Percentiles rank a stretch among this genome's conserved stretches.
Conservation (phyloP, 2,888 invertebrate genomes). For the Himalopsyche japonica region DNA sequence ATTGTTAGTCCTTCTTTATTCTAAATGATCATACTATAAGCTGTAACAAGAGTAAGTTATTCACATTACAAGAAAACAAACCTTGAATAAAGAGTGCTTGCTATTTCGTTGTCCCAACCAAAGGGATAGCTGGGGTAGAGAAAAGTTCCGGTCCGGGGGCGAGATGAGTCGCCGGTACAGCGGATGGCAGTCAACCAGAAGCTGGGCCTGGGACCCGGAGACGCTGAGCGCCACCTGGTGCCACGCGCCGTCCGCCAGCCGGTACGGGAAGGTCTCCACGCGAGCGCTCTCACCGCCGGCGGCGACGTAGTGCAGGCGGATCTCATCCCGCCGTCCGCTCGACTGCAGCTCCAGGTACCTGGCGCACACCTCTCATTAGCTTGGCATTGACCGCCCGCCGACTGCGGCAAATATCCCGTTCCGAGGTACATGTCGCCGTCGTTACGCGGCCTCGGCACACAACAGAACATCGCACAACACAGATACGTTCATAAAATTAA, state of each 20-base stretch:
- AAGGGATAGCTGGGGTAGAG: slow-evolving; percentile 72
- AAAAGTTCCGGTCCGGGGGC: slow-evolving; percentile 77
- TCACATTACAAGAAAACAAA: slow-evolving; percentile 49
- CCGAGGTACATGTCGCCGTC: slow-evolving; percentile 55
- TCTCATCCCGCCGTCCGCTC: slow-evolving; percentile 84
- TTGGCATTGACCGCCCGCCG: slow-evolving; percentile 11
- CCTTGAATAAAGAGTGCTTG: slow-evolving; percentile 87
- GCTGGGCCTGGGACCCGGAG: slow-evolving; percentile 80
- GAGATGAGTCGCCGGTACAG: slow-evolving; percentile 80
- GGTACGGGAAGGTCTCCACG: slow-evolving; percentile 86
- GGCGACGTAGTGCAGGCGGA: slow-evolving; percentile 80
- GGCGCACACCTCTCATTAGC: slow-evolving; percentile 46
- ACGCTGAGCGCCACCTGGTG: slow-evolving; percentile 84
- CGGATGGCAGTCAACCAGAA: slow-evolving; percentile 85
- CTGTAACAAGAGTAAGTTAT: too few species aligned
- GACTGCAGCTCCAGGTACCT: slow-evolving; percentile 92
- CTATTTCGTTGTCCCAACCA: slow-evolving; percentile 88
- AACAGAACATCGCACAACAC: slow-evolving; percentile 43
- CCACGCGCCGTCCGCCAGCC: slow-evolving; percentile 86
- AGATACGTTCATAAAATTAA: slow-evolving; percentile 51
- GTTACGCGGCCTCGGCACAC: slow-evolving; percentile 50
- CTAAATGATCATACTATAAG: too few species aligned
- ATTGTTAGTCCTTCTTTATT: too few species aligned
- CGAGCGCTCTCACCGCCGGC: slow-evolving; percentile 67
- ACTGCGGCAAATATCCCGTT: slow-evolving; percentile 48